phyloP scores from a whole-genome alignment of 30 jellyfish, hydroid and myxozoan genomes.

The Turritopsis rubra region DNA sequence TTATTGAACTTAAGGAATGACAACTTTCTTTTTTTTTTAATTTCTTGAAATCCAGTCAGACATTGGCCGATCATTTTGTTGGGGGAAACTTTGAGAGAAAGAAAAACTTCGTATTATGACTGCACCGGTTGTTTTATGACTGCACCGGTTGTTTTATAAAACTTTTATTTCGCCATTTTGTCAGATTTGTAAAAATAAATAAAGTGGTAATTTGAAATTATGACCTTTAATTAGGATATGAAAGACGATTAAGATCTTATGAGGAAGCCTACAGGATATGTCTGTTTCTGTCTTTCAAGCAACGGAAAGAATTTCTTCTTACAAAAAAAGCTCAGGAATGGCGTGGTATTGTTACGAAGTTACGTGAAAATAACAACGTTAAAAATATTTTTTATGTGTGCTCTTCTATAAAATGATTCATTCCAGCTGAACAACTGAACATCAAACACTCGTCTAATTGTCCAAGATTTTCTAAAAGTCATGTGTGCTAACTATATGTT shows the following conservation, averaged over 20 bases:
- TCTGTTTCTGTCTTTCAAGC: not conserved
- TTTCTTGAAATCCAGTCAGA: not conserved
- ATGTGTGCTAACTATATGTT: not conserved
- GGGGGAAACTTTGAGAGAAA: too few relatives aligned
- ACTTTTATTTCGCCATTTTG: not conserved
- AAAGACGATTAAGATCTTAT: not conserved
- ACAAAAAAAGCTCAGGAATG: not conserved
- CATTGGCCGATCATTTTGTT: not conserved
- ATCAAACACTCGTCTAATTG: not conserved
- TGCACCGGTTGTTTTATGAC: not conserved
- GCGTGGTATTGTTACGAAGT: not conserved
- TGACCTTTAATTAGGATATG: not conserved
- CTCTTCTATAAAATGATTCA: not conserved
- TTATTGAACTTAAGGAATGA: too few relatives aligned
- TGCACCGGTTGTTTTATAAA: not conserved
- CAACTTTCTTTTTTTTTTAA: too few relatives aligned
- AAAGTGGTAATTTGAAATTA: not conserved
- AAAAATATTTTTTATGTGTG: not conserved
- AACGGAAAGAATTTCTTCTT: not conserved
- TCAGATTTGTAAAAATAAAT: not conserved
- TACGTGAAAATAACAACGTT: not conserved
- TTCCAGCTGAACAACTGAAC: too few relatives aligned
- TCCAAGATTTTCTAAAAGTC: not conserved
- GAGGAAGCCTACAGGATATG: not conserved
- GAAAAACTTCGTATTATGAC: not conserved